Evolutionary conservation across 2,888 invertebrate genomes (phyloP).

Genomic region (Bimastos eiseni): DNA sequence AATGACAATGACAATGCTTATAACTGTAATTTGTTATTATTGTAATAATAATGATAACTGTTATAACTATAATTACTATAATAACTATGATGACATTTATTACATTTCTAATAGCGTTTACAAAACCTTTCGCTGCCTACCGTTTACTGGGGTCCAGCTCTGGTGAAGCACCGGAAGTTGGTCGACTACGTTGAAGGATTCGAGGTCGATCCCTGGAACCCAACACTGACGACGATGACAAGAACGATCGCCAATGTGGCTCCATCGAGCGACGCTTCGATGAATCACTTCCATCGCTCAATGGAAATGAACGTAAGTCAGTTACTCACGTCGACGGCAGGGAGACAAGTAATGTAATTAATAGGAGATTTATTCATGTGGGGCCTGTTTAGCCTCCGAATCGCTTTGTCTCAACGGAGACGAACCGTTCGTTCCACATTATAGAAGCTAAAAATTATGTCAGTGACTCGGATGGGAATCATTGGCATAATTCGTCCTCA

Average conservation of each 20-base stretch:
- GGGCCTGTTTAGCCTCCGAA: background rate
- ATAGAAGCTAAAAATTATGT: background rate
- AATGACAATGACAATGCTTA: slow-evolving; percentile 15
- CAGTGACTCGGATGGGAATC: background rate
- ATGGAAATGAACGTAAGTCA: background rate
- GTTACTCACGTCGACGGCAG: background rate
- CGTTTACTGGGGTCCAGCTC: slow-evolving; percentile 56
- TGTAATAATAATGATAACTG: background rate
- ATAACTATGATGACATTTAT: background rate
- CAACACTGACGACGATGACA: background rate
- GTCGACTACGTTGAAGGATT: slow-evolving; percentile 50
- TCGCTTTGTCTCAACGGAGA: background rate
- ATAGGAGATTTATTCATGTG: background rate
- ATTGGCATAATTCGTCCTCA: too few species aligned
- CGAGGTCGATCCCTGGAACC: slow-evolving; percentile 49
- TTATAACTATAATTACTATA: background rate
- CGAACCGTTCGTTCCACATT: background rate
- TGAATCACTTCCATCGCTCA: background rate
- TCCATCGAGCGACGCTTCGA: background rate
- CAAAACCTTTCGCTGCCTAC: slow-evolving; percentile 45
- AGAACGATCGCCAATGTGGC: background rate
- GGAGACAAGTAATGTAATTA: background rate
- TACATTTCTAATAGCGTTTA: background rate
- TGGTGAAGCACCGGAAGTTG: slow-evolving; percentile 53
- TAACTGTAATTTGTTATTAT: background rate